Conservation (phyloP, 2,797 vertebrate species). For the Bradypodion pumilum region DNA sequence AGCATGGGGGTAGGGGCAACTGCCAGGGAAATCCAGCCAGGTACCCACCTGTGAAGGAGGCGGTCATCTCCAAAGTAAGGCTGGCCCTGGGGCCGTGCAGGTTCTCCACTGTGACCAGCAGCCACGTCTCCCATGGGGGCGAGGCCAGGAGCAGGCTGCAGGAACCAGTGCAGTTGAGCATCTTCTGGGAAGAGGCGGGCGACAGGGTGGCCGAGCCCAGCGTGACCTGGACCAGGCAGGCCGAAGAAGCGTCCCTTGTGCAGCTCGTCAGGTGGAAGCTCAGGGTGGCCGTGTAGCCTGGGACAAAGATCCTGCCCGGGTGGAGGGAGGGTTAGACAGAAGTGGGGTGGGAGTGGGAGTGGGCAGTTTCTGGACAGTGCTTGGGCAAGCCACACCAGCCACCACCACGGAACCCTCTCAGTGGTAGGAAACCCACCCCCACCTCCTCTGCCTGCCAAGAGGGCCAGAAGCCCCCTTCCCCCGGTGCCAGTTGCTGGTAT, state of each 20-base stretch:
- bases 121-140: constrained; percentile 90
- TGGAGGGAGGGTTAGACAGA: background rate
- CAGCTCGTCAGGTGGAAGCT: constrained; percentile 81
- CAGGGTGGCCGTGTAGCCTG: constrained; percentile 82
- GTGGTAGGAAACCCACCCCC: no score
- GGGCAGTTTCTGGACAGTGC: no score
- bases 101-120: constrained; percentile 83
- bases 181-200: constrained; percentile 74
- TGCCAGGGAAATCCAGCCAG: background rate
- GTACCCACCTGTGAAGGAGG: constrained; percentile 82
- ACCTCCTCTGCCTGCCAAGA: no score
- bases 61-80: constrained; percentile 75
- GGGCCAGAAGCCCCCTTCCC: no score
- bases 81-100: constrained; percentile 64
- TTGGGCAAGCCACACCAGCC: no score
- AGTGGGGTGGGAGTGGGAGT: no score
- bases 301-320: constrained; percentile 84
- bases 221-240: constrained; percentile 78
- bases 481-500: no score
- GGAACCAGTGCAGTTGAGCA: constrained; percentile 76
- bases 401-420: no score
- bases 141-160: constrained; percentile 79
- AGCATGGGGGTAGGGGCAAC: no score
- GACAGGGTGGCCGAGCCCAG: constrained; percentile 83
- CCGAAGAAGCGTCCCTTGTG: constrained; percentile 40